Conservation (phyloP, 2,888 invertebrate genomes). For the Lissocephala sabroskyi region DNA sequence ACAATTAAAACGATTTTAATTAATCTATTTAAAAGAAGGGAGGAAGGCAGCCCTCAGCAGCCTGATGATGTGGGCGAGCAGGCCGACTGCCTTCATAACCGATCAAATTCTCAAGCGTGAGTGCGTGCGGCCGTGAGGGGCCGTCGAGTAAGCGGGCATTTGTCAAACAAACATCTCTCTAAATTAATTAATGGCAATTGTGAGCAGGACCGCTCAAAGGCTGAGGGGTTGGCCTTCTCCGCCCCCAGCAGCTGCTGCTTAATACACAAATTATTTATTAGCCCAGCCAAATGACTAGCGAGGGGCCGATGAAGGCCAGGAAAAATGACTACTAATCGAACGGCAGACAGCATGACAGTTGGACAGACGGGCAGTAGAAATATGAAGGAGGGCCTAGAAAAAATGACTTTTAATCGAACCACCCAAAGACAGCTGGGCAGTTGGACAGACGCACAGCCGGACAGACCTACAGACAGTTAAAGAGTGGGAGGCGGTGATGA, state of each 20-base stretch:
- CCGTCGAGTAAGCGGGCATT: too few species aligned
- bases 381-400: too few species aligned
- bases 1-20: slow-evolving; percentile 65
- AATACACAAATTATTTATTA: slow-evolving; percentile 62
- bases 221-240: not conserved
- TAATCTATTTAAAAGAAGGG: slow-evolving; percentile 58
- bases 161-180: slow-evolving; percentile 51
- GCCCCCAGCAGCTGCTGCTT: slow-evolving; percentile 39
- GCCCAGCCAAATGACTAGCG: slow-evolving; percentile 48
- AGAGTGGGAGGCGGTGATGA: too few species aligned
- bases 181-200: slow-evolving; percentile 64
- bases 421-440: too few species aligned
- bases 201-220: slow-evolving; percentile 17
- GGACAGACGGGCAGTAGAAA: too few species aligned
- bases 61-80: too few species aligned
- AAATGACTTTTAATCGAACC: too few species aligned
- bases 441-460: too few species aligned
- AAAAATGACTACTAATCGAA: too few species aligned
- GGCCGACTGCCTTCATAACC: slow-evolving; percentile 51
- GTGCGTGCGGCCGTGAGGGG: slow-evolving; percentile 3
- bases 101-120: slow-evolving; percentile 44
- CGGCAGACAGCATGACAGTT: too few species aligned
- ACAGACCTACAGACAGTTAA: too few species aligned
- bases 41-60: slow-evolving; percentile 1
- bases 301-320: slow-evolving; percentile 21